These are phyloP conservation scores for Brachionus plicatilis DNA, from an alignment of 1,140 invertebrate genomes.

Conservation along the genomic window DNA sequence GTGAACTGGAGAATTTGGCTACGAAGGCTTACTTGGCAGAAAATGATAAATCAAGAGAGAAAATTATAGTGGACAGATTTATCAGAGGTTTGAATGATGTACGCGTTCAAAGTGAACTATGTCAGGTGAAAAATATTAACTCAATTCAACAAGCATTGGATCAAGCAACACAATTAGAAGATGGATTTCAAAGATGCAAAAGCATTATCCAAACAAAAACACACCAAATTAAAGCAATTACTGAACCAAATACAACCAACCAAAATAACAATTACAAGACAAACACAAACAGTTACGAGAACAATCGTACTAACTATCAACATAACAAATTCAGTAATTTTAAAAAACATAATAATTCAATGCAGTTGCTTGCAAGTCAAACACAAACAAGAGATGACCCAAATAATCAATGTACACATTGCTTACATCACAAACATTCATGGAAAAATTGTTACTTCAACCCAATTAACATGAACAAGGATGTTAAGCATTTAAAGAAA, in stretches of 20 bases:
- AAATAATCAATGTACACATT: not conserved
- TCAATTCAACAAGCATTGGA: not conserved
- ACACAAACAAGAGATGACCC: not conserved
- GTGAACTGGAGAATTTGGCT: not conserved
- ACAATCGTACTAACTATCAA: not conserved
- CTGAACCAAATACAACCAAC: not conserved
- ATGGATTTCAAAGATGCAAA: not conserved
- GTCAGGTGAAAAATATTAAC: not conserved
- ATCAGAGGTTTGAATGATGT: not conserved
- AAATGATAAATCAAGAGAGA: not conserved
- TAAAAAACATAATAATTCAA: not conserved
- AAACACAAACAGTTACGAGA: not conserved
- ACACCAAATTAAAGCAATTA: not conserved
- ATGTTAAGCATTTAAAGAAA: not conserved
- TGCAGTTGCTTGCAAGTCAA: not conserved
- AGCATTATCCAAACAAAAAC: not conserved
- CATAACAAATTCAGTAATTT: not conserved
- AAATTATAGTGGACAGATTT: not conserved
- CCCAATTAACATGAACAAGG: not conserved
- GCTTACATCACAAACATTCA: not conserved
- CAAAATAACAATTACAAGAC: not conserved
- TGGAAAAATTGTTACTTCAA: not conserved
- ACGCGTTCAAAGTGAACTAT: not conserved
- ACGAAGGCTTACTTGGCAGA: not conserved
- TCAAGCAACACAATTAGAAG: not conserved